Percentiles rank a stretch among this genome's conserved stretches.
Conservation (phyloP, 2,888 invertebrate species). For the Gerris lacustris region DNA sequence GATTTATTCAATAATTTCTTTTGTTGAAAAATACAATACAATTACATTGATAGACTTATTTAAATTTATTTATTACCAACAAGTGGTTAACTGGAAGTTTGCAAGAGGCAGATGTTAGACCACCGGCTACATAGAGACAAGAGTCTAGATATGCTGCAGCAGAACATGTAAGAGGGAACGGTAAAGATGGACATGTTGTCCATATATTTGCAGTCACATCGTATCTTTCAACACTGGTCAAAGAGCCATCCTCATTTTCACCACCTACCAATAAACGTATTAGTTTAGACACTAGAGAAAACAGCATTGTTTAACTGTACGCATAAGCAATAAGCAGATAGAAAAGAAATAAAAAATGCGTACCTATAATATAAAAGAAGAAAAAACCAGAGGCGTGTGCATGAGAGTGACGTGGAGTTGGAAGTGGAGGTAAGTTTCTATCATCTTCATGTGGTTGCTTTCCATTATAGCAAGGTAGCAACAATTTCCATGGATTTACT, state of each 20-base stretch:
- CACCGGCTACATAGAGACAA: neutral
- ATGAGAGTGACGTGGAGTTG: neutral
- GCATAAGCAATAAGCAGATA: too few relatives aligned
- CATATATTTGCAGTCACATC: neutral
- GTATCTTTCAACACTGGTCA: constrained; percentile 1
- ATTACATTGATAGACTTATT: neutral
- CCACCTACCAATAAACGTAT: neutral
- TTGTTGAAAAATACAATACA: neutral
- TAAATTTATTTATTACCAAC: neutral
- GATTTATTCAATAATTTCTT: too few relatives aligned
- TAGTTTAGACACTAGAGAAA: too few relatives aligned
- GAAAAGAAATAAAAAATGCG: neutral
- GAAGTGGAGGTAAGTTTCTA: neutral
- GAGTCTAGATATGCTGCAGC: neutral
- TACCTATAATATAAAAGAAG: constrained; percentile 1
- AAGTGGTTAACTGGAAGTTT: neutral
- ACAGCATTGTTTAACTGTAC: too few relatives aligned
- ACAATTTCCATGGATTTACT: neutral
- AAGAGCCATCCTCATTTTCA: neutral
- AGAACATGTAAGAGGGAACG: neutral
- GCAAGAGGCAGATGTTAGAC: neutral
- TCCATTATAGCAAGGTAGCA: neutral
- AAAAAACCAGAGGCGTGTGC: constrained; percentile 3
- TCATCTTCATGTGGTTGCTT: neutral
- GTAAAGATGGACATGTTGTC: neutral